Base-by-base conservation (phyloP, 30 jellyfish, hydroid and myxozoan genomes). In the Cassiopea andromeda region DNA sequence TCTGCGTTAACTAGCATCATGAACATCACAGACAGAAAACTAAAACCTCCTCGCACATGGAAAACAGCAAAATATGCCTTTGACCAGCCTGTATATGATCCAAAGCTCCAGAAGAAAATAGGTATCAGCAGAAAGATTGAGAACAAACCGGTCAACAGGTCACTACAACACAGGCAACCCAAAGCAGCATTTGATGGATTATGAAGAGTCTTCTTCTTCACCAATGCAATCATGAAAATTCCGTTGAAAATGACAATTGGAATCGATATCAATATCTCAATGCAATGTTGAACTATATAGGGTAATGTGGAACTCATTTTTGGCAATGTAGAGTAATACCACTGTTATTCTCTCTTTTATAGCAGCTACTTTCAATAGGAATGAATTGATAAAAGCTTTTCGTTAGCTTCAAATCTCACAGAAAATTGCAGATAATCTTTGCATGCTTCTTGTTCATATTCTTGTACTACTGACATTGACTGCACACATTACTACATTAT, bases 1-100 rank as follows among this genome's bases (percentile, higher is more conserved):
- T 80, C 89, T 7, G 38, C 3, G 79, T 77, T 80, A 46, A 80
- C 81, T 2, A 80, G 46, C 12, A 45, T 79, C 47, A 80, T 45
- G 49, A 45, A 80, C 79, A n/a, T 57, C 18, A 58, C 64, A 1
- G 79, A 80, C 89, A 60, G 48, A 18, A 76, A 76, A 45, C 43
- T 4, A 76, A 57, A 54, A 54, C 7, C 7, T 3, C 10, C 64
- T 3, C 7, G 64, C 7, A 54, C 12, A 54, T 54, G 12, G 7
- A 54, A 10, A 54, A 54, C 64, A 54, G 64, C 10, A 54, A 27
- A 27, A 27, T 27, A 27, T 54, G 12, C 64, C 12, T 54, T 54
- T 10, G 10, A 54, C 7, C 12, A 54, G 12, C 10, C 12, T 10
- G 12, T 54, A 54, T 3, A 3, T 54, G 64, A 54, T 54, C 7